Percentiles rank a stretch among this genome's conserved stretches.
Conservation (phyloP, 30 jellyfish, hydroid and myxozoan species). For the Hydractinia echinata region DNA sequence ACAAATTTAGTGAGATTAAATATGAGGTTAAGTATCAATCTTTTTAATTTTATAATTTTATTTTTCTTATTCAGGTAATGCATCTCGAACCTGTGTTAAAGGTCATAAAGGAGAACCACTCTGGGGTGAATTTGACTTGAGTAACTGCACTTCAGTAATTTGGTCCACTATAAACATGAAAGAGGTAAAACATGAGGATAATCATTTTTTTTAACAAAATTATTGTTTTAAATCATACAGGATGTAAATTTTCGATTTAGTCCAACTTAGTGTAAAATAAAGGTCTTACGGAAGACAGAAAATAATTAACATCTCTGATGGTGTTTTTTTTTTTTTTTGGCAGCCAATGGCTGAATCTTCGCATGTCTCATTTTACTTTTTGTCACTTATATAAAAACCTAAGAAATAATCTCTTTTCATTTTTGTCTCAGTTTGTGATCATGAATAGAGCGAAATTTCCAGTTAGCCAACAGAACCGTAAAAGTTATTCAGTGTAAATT, state of each 20-base stretch:
- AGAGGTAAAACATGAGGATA: not conserved
- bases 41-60: not conserved
- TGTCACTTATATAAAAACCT: too few species aligned
- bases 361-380: too few species aligned
- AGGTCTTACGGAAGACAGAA: not conserved
- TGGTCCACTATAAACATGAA: not conserved
- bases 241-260: not conserved
- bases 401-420: too few species aligned
- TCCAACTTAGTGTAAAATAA: not conserved
- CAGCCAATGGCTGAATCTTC: too few species aligned
- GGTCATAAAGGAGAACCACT: not conserved
- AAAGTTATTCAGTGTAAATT: too few species aligned
- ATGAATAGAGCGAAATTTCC: too few species aligned
- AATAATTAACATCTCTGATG: not conserved
- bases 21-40: not conserved
- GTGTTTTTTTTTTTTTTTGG: not conserved
- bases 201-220: not conserved
- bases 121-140: slow-evolving; percentile 12
- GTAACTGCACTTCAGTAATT: slow-evolving; percentile 1
- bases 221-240: not conserved
- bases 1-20: too few species aligned
- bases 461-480: too few species aligned
- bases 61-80: not conserved
- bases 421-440: too few species aligned
- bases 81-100: not conserved